Conservation (phyloP, 2,113 vertebrate species). For the Hippolais icterina region DNA sequence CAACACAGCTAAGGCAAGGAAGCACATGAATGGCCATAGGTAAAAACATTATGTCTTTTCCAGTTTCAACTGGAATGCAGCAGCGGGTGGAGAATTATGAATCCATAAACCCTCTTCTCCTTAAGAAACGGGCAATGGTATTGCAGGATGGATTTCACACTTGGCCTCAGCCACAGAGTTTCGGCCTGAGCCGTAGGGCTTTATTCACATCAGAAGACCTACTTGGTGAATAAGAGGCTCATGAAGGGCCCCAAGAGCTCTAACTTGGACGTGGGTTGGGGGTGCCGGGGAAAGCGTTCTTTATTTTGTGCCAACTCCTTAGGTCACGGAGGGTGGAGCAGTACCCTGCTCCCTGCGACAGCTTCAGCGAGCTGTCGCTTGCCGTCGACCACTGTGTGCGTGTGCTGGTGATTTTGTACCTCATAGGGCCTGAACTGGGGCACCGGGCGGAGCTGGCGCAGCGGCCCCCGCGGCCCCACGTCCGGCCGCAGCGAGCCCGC, state of each 20-base stretch:
- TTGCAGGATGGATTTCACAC: not conserved
- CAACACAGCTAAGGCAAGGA: not conserved
- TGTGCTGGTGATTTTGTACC: conserved; percentile 32
- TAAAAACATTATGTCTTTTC: not conserved
- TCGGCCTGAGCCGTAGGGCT: not conserved
- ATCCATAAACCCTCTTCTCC: not conserved
- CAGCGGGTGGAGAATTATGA: accelerated
- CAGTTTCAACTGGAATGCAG: not conserved
- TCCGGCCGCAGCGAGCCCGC: not conserved
- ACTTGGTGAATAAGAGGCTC: not conserved
- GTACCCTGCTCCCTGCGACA: not conserved
- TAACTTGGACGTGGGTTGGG: not conserved
- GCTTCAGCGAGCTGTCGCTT: not conserved
- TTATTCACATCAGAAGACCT: not conserved
- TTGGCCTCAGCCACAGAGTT: not conserved
- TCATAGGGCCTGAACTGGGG: not conserved
- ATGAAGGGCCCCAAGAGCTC: not conserved
- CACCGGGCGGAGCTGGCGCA: not conserved
- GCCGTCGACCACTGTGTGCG: not conserved
- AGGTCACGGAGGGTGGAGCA: not conserved
- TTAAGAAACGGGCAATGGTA: too few species aligned
- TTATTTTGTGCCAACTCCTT: not conserved
- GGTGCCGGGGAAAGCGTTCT: not conserved
- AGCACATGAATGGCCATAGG: not conserved
- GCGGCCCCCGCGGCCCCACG: not conserved